Conservation (phyloP, 2,888 invertebrate species). For the Athalia cordata region DNA sequence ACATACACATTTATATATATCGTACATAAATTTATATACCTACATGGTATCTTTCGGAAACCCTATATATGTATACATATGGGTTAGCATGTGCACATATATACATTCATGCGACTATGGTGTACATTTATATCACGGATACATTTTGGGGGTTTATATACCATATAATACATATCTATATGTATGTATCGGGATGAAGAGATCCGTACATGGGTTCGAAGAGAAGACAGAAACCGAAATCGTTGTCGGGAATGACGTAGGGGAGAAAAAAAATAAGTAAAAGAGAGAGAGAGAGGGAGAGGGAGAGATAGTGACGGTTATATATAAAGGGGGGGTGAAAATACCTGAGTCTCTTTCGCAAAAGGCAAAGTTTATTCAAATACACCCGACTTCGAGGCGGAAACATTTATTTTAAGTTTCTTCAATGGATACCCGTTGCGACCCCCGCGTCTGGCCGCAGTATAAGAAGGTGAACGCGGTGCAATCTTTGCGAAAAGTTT, state of each 20-base stretch:
- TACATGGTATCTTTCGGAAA: not conserved
- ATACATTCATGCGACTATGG: not conserved
- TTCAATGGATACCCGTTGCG: conserved; percentile 9
- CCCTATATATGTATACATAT: no score
- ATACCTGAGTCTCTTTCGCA: conserved; percentile 32
- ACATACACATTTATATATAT: no score
- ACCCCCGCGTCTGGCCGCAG: not conserved
- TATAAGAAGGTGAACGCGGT: not conserved
- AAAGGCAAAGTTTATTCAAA: conserved; percentile 40
- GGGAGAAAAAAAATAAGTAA: not conserved
- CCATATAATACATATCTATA: not conserved
- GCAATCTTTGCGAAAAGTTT: conserved; percentile 41
- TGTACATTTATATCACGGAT: not conserved
- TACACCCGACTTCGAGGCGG: conserved; percentile 37
- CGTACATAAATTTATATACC: not conserved
- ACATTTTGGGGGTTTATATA: not conserved
- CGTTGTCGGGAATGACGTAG: not conserved
- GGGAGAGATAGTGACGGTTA: conserved; percentile 1
- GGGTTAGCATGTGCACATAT: no score
- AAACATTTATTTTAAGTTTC: conserved; percentile 45
- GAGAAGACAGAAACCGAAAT: conserved; percentile 13
- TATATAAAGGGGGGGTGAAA: conserved; percentile 8
- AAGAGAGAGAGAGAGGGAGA: not conserved
- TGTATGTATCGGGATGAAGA: not conserved
- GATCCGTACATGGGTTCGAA: not conserved